These are phyloP conservation scores for Dendronephthya gigantea DNA, from an alignment of 64 coral and sea anemone species.

Conservation along the genomic window DNA sequence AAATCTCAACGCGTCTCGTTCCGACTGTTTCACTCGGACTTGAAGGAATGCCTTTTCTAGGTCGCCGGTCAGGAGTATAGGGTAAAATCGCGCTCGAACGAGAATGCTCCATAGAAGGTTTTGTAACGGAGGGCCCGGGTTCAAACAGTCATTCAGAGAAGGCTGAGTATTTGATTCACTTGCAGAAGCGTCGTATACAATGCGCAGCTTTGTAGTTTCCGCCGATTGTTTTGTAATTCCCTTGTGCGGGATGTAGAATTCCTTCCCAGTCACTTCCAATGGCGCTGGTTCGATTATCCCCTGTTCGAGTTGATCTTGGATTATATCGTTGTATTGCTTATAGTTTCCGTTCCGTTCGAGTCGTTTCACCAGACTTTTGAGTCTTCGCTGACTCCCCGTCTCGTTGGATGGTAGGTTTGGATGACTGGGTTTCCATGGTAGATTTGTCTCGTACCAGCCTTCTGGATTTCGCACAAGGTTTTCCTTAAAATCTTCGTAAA, in stretches of 20 bases:
- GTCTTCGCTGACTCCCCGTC: not conserved
- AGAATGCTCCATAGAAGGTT: not conserved
- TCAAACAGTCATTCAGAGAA: conserved; percentile 41
- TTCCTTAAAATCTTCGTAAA: conserved; percentile 11
- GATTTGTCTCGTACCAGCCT: conserved; percentile 12
- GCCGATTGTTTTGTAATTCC: not conserved
- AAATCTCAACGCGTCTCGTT: conserved; percentile 20
- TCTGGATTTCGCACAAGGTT: not conserved
- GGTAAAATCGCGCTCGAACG: too few relatives aligned
- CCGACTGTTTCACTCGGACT: not conserved
- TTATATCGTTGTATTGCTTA: not conserved
- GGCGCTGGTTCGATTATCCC: not conserved
- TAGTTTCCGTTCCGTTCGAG: not conserved
- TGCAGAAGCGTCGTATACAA: conserved; percentile 29
- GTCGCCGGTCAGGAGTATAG: too few relatives aligned
- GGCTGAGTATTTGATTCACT: not conserved
- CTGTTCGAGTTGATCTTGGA: not conserved
- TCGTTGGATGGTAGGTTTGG: not conserved
- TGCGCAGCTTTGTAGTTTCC: not conserved
- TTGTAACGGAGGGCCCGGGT: conserved; percentile 24
- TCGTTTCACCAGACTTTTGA: not conserved
- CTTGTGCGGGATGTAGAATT: not conserved
- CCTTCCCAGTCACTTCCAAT: not conserved
- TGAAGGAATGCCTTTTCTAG: not conserved
- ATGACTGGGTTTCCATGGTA: conserved; percentile 19